Evolutionary conservation across 2,113 vertebrate species (phyloP).

Genomic region (Paratilapia polleni): DNA sequence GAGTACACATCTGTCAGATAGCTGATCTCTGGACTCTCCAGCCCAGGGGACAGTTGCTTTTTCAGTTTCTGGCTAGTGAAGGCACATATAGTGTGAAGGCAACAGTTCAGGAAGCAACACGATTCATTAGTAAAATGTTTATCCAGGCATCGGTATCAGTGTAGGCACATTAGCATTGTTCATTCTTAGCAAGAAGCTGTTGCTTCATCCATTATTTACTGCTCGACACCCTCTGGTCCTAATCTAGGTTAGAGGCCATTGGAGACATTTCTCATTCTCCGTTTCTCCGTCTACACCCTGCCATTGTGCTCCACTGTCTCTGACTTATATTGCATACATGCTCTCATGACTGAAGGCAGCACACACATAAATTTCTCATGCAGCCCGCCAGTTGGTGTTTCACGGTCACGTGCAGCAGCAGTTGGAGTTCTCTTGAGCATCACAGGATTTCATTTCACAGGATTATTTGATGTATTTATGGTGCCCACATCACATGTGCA

Average conservation of each 20-base stretch:
- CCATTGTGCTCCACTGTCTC: conserved; percentile 12
- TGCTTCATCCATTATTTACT: conserved; percentile 73
- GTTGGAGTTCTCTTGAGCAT: conserved; percentile 48
- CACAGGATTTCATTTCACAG: conserved; percentile 68
- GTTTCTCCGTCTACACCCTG: background rate
- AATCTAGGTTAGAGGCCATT: conserved; percentile 75
- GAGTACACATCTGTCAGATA: conserved; percentile 35
- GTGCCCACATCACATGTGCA: background rate
- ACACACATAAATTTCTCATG: conserved; percentile 71
- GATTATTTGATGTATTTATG: conserved; percentile 54
- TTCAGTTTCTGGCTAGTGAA: background rate
- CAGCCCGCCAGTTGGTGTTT: conserved; percentile 58
- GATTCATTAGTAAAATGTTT: conserved; percentile 24
- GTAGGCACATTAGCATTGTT: conserved; percentile 35
- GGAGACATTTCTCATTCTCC: conserved; percentile 34
- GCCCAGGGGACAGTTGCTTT: background rate
- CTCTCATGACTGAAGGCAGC: conserved; percentile 38
- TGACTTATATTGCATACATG: conserved; percentile 60
- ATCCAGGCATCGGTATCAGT: conserved; percentile 11
- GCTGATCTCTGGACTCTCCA: conserved; percentile 7
- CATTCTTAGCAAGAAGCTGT: conserved; percentile 35
- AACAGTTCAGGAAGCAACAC: background rate
- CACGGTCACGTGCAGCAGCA: conserved; percentile 50
- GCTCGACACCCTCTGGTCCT: conserved; percentile 62
- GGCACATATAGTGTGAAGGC: background rate